Base-by-base conservation (phyloP, 2,888 invertebrate genomes). In the Tetranychus piercei region DNA sequence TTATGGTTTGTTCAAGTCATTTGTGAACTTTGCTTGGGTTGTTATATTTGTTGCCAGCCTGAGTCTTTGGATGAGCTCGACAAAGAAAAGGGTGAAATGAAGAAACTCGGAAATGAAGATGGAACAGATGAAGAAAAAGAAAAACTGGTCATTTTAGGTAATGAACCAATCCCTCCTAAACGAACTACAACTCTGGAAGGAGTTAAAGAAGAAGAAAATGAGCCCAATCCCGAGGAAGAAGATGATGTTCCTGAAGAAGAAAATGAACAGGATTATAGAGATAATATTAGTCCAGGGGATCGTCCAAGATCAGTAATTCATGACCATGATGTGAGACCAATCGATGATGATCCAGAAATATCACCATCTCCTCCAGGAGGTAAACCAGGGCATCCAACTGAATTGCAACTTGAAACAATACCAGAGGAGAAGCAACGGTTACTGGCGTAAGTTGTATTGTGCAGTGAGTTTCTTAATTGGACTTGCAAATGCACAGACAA, bases 211-310 rank as follows among this genome's bases (percentile, higher is more conserved):
- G 74, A 74, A 74, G 74, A 72, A 45, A 22, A 22, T 44, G 74
- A 65, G 64, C 20, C 69, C 11, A 69, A 69, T 69, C 69, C 69
- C 3, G 73, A 74, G 43, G 74, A 64, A 55, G 74, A 45, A 15
- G 74, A 69, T 70, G 74, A 74, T 73, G 44, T 23, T 73, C 34
- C n/a, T 34, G 73, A 64, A 66, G n/a, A 22, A n/a, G 74, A 45
- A 67, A 72, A 45, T 23, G 71, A 71, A 34, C n/a, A 44, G 7
- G 71, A 71, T 44, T 71, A 71, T 20, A n/a, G 44, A 44, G 71
- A 71, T 15, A 20, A 23, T 11, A 18, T 44, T 5, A 23, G n/a
- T 20, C n/a, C 44, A 43, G 71, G 44, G 9, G 45, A 71, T 44
- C 71, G 45, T 44, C 11, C 15, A 43, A 11, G 44, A 23, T 23